Evolutionary conservation across 2,797 vertebrate species (phyloP).

Genomic region (Aphelocoma californica): DNA sequence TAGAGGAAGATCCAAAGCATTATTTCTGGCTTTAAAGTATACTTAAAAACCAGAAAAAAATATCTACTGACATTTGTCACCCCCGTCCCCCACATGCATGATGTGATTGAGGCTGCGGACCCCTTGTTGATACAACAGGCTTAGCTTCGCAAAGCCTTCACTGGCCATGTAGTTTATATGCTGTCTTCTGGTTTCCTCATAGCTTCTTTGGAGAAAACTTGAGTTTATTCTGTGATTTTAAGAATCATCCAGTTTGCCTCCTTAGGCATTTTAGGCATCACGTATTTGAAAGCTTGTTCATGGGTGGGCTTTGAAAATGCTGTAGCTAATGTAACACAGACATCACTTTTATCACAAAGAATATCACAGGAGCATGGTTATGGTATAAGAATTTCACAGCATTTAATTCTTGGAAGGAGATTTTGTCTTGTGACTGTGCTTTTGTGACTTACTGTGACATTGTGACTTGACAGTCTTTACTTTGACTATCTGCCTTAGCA

Average conservation of each 20-base stretch:
- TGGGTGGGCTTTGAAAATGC: background rate
- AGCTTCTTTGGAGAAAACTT: background rate
- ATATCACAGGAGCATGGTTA: background rate
- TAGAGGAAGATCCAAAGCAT: background rate
- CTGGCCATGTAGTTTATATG: background rate
- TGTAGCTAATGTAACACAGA: background rate
- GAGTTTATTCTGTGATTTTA: background rate
- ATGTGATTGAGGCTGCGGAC: background rate
- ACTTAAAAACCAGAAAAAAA: background rate
- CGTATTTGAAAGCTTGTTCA: background rate
- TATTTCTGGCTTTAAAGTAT: background rate
- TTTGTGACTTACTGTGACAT: background rate
- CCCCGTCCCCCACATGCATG: rapidly evolving
- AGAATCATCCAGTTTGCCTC: background rate
- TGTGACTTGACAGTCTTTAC: background rate
- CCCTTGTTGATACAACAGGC: background rate
- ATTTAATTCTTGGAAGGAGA: background rate
- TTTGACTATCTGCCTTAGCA: background rate
- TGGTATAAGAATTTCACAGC: background rate
- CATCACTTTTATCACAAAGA: rapidly evolving
- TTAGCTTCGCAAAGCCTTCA: background rate
- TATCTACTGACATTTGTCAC: background rate
- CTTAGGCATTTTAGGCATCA: background rate
- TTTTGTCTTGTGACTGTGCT: background rate
- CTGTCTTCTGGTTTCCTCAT: background rate